These are phyloP conservation scores for Pteruthius melanotis DNA, from an alignment of 2,113 vertebrate species.

Conservation along the genomic window DNA sequence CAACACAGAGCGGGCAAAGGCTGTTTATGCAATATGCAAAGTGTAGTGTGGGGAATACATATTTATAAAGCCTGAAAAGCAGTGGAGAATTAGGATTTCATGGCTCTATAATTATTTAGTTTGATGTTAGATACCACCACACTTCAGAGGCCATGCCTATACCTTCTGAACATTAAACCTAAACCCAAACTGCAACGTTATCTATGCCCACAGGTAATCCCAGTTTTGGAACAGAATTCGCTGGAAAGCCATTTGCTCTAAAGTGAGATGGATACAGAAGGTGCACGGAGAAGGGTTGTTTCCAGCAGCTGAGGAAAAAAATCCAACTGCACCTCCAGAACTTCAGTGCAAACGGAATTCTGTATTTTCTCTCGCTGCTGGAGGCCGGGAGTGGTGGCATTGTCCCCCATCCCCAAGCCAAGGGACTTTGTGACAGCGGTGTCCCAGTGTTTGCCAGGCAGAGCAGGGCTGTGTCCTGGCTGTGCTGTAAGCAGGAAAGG, in stretches of 20 bases:
- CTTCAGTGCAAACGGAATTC: not conserved
- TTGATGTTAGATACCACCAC: not conserved
- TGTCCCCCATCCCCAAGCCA: accelerated
- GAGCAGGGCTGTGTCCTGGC: not conserved
- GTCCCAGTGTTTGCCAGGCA: not conserved
- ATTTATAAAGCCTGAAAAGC: not conserved
- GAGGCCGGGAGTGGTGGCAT: accelerated
- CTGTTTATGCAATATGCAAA: not conserved
- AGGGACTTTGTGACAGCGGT: not conserved
- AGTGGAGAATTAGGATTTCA: not conserved
- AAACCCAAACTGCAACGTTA: not conserved
- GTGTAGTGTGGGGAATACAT: not conserved
- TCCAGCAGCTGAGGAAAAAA: not conserved
- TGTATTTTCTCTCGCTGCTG: accelerated
- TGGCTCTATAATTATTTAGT: not conserved
- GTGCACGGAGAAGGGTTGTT: not conserved
- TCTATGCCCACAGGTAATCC: not conserved
- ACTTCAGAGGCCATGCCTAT: not conserved
- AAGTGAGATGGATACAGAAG: not conserved
- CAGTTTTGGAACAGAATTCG: not conserved
- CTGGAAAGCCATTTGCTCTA: not conserved
- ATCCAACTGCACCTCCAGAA: not conserved
- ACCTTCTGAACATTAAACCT: not conserved
- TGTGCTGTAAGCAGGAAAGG: not conserved
- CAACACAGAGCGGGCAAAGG: not conserved